Percentiles rank a stretch among this genome's conserved stretches.
phyloP scores from a whole-genome alignment of 2,797 vertebrate species.

The Acanthopagrus latus region DNA sequence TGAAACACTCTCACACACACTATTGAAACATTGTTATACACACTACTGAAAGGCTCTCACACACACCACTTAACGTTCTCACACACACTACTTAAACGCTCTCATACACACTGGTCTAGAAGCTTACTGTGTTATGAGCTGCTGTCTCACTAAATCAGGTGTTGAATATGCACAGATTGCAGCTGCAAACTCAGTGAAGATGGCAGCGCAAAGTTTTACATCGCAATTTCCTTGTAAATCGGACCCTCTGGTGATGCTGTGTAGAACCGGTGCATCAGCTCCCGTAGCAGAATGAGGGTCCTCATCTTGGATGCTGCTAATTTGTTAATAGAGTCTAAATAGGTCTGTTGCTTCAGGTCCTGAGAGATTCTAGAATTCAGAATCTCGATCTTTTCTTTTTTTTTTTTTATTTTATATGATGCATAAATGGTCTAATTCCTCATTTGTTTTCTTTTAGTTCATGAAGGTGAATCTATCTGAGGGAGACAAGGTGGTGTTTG shows the following conservation, averaged over 20 bases:
- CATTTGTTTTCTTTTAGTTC: constrained; percentile 81
- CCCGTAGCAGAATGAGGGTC: not conserved
- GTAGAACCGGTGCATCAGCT: not conserved
- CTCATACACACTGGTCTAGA: too few relatives aligned
- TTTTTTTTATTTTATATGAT: not conserved
- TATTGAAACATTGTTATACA: too few relatives aligned
- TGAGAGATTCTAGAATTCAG: not conserved
- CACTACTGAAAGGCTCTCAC: too few relatives aligned
- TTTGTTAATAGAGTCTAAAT: not conserved
- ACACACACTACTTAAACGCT: too few relatives aligned
- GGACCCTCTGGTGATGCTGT: not conserved
- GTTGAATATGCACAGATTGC: not conserved
- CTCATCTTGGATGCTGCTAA: not conserved
- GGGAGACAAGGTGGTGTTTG: constrained; percentile 89
- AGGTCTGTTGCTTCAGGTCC: not conserved
- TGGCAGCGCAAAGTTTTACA: not conserved
- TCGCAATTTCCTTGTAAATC: not conserved
- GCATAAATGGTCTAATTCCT: not conserved
- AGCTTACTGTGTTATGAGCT: not conserved
- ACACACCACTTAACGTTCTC: too few relatives aligned
- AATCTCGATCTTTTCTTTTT: not conserved
- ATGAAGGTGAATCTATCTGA: constrained; percentile 92
- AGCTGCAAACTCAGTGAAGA: not conserved
- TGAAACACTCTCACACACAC: too few relatives aligned
- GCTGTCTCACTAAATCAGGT: not conserved